Conservation (phyloP, 1,140 invertebrate species). For the Brachionus calyciflorus region DNA sequence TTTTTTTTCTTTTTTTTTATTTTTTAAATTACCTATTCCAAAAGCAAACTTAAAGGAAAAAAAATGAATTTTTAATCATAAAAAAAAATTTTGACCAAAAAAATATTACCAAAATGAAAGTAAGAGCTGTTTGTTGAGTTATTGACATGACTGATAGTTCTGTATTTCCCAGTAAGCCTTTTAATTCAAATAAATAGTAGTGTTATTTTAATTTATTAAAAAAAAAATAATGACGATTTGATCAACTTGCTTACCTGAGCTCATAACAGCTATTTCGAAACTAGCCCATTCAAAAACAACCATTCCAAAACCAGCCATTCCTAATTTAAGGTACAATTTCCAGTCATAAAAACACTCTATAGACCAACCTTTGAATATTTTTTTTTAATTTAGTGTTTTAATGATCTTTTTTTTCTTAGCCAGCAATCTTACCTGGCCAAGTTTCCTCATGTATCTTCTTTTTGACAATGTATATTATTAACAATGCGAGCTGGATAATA, state of each 20-base stretch:
- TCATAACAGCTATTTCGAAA: slow-evolving; percentile 35
- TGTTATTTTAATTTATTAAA: background rate
- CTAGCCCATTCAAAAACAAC: slow-evolving; percentile 37
- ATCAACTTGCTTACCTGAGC: no score
- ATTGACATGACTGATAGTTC: slow-evolving; percentile 29
- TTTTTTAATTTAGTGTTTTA: background rate
- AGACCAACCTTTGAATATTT: slow-evolving; percentile 3
- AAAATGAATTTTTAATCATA: background rate
- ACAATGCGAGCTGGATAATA: background rate
- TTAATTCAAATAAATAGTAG: background rate
- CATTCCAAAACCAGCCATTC: slow-evolving; percentile 19
- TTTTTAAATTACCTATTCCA: background rate
- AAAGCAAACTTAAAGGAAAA: background rate
- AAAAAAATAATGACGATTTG: background rate
- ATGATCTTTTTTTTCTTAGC: background rate
- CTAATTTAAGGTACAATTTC: slow-evolving; percentile 8
- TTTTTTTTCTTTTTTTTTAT: background rate
- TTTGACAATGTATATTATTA: slow-evolving; percentile 12
- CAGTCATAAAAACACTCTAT: slow-evolving; percentile 32
- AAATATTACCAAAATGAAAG: background rate
- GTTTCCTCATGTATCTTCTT: background rate
- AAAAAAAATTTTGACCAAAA: background rate
- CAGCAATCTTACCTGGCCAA: slow-evolving; percentile 11
- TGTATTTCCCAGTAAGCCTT: background rate
- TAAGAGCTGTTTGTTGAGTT: background rate